Base-by-base conservation (phyloP, 1,140 invertebrate genomes). In the Xylocopa sonorina region DNA sequence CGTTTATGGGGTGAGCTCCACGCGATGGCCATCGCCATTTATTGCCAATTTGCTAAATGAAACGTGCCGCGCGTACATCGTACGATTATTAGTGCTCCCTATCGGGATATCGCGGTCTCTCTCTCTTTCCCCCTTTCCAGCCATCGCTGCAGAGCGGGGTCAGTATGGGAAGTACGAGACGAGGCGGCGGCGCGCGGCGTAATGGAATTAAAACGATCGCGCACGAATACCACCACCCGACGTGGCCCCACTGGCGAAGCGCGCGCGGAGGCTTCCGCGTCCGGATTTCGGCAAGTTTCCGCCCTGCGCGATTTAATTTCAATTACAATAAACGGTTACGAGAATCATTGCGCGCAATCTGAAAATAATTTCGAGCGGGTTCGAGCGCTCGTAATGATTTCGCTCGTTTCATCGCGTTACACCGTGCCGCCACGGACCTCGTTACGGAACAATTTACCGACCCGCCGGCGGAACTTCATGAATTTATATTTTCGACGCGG, bases 31-130 rank as follows among this genome's bases (percentile, higher is more conserved):
- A 91, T 92, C 90, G 89, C 81, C 89, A 92, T 93, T 93, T 92
- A 92, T 92, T 92, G 91, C 89, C 91, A 92, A 93, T 93, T 93
- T 92, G 91, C 92, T 92, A 92, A 93, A 93, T 93, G 92, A 92
- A 93, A 89, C 88, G 86, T 89, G 84, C 79, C 84, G 87, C 83
- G 76, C 82, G 78, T 76, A 84, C 82, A 83, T 88, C 85, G 86
- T 86, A 82, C 80, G 85, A 87, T 89, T 88, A 89, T 89, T 89
- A 88, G 78, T 81, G 60, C 71, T 66, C 80, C 81, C 84, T 86
- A 80, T 84, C 83, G 79, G 51, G 46, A 69, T 53, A 72, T 53
- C 76, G 46, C 12, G 82, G 76, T 72, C 68, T 69, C 64, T 51
- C 48, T 2, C 14, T 10, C 16, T 9, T 38, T 21, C 16, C 29